Evolutionary conservation across 2,888 invertebrate species (phyloP).

Genomic region (Acleris sparsana): DNA sequence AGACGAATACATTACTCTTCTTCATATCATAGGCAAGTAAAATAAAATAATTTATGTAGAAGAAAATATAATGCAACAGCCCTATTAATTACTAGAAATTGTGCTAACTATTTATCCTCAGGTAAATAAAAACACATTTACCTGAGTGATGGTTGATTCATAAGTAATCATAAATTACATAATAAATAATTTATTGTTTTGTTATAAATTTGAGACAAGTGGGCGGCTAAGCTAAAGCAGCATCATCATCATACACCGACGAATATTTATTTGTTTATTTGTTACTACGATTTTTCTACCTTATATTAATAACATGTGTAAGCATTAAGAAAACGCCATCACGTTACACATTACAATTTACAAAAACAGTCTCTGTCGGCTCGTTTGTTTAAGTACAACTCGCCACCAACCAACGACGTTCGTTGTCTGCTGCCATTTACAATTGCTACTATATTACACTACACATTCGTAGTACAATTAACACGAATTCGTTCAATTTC

Average conservation of each 20-base stretch:
- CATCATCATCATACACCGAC: constrained; percentile 8
- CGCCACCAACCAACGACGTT: constrained; percentile 18
- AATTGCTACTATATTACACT: background rate
- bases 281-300: constrained; percentile 9
- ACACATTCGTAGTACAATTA: background rate
- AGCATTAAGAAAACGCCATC: constrained; percentile 12
- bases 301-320: constrained; percentile 8
- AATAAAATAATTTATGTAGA: constrained; percentile 17
- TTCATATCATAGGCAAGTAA: background rate
- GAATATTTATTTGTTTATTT: constrained; percentile 7
- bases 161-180: background rate
- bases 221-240: constrained; percentile 13
- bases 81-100: constrained; percentile 10
- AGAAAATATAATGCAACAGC: constrained; percentile 17
- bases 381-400: constrained; percentile 29
- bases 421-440: constrained; percentile 22
- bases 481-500: constrained; percentile 12
- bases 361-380: constrained; percentile 25
- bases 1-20: constrained; percentile 4
- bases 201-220: constrained; percentile 18
- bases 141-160: background rate
- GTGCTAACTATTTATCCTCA: constrained; percentile 11
- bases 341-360: constrained; percentile 13
- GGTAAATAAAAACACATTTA: constrained; percentile 3
- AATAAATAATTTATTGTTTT: constrained; percentile 8